Base-by-base conservation (phyloP, 1,140 invertebrate species). In the Thaumetopoea pityocampa region DNA sequence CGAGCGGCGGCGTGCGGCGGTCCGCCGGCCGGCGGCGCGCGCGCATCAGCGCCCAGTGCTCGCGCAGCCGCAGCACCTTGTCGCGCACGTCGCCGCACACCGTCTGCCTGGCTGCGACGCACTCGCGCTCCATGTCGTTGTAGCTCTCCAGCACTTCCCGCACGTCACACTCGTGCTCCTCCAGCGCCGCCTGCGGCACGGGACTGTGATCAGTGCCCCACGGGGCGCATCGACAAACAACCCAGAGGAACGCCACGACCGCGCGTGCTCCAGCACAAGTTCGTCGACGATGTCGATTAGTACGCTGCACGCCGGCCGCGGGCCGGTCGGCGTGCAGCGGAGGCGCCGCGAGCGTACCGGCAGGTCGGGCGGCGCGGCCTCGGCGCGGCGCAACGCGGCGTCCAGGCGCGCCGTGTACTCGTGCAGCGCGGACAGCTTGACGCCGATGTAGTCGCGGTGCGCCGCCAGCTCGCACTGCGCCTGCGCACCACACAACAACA, bases 101-200 rank as follows among this genome's bases (percentile, higher is more conserved):
- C 1, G 83, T 80, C 45, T 90, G 89, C 52, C 85, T 85, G 3
- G 88, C 89, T 6, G 78, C 86, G 57, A 85, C 79, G 51, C 90
- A 85, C 55, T 85, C 80, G 38, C 70, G 70, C 57, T 84, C 90
- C 37, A 92, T 69, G 70, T 91, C 90, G 20, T 87, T 91, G 69
- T 89, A 92, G 78, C 91, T 91, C 68, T 90, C 89, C 9, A 91
- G 61, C 4, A 91, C 87, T 50, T 91, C 90, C 53, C 89, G 88
- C 2, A 91, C 87, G 70, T 91, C 90, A 43, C 86, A 81, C 61
- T 90, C 88, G 12, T 86, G 87, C 62, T 91, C 89, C 41, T 73
- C 69, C 0, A 90, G 15, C 78, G 15, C 64, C 7, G 60, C 66
- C 71, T 72, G 52, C 28, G 5, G 5, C 15, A 42, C 5, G 4